Conservation (phyloP, 2,113 vertebrate species). For the Gambusia affinis region DNA sequence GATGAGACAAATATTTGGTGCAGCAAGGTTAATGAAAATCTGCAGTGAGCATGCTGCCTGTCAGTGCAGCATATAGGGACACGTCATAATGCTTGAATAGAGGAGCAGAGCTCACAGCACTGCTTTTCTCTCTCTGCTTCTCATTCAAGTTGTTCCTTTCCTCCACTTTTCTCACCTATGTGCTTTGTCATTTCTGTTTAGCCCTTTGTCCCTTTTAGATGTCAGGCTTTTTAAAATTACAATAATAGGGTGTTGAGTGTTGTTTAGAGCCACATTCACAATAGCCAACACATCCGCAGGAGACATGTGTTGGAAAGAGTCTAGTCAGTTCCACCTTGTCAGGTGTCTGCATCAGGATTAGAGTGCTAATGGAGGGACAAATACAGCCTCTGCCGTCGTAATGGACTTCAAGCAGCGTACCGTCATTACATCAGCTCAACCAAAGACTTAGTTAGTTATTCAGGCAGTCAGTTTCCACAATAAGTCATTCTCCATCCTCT, state of each 20-base stretch:
- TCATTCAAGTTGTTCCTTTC: conserved; percentile 33
- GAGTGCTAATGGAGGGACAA: conserved; percentile 53
- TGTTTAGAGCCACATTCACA: conserved; percentile 1
- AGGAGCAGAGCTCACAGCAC: conserved; percentile 31
- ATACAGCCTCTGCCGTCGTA: conserved; percentile 49
- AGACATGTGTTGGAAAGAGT: conserved; percentile 51
- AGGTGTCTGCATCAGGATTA: conserved; percentile 62
- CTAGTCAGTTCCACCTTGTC: conserved; percentile 65
- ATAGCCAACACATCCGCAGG: conserved; percentile 32
- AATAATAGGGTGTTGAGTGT: not conserved
- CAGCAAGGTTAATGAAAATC: conserved; percentile 63
- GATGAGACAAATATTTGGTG: conserved; percentile 38
- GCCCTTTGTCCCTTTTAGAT: not conserved
- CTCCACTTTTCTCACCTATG: conserved; percentile 7
- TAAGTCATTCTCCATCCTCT: conserved; percentile 54
- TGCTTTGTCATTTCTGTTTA: not conserved
- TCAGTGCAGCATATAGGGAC: conserved; percentile 42
- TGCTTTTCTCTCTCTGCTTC: conserved; percentile 21
- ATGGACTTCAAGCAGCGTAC: conserved; percentile 49
- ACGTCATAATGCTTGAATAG: conserved; percentile 48
- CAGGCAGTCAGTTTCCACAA: conserved; percentile 38
- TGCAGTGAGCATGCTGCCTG: conserved; percentile 48
- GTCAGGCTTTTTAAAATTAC: not conserved
- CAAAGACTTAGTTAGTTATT: conserved; percentile 45
- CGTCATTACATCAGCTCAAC: conserved; percentile 46